Conservation (phyloP, 2,888 invertebrate species). For the Euclidia mi region DNA sequence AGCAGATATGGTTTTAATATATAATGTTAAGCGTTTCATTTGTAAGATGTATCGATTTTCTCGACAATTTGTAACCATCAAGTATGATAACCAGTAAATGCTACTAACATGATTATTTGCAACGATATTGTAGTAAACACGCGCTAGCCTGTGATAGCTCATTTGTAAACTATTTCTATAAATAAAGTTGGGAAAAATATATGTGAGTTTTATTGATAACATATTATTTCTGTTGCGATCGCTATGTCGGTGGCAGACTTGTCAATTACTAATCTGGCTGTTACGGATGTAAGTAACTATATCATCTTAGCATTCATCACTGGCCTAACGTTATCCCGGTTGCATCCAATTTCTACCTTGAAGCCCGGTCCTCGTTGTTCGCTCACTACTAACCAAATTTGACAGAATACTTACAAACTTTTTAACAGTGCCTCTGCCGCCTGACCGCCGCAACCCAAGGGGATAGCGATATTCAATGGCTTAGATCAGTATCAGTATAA, state of each 20-base stretch:
- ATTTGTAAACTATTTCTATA: conserved; percentile 81
- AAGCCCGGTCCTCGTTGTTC: too few relatives aligned
- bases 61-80: conserved; percentile 37
- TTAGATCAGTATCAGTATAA: too few relatives aligned
- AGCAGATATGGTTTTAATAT: conserved; percentile 34
- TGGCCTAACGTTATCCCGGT: too few relatives aligned
- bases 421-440: too few relatives aligned
- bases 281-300: too few relatives aligned
- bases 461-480: too few relatives aligned
- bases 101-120: conserved; percentile 44
- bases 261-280: too few relatives aligned
- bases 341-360: too few relatives aligned
- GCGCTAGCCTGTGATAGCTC: conserved; percentile 85
- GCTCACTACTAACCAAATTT: too few relatives aligned
- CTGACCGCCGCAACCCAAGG: too few relatives aligned
- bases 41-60: conserved; percentile 34
- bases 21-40: conserved; percentile 33
- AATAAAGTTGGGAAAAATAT: conserved; percentile 74
- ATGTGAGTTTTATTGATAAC: conserved; percentile 43
- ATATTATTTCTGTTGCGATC: background rate
- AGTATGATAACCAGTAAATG: conserved; percentile 34
- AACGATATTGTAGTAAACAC: conserved; percentile 64
- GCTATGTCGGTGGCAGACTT: background rate
- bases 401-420: too few relatives aligned
- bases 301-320: too few relatives aligned